phyloP scores from a whole-genome alignment of 2,888 invertebrate species.

The Sesia bembeciformis region DNA sequence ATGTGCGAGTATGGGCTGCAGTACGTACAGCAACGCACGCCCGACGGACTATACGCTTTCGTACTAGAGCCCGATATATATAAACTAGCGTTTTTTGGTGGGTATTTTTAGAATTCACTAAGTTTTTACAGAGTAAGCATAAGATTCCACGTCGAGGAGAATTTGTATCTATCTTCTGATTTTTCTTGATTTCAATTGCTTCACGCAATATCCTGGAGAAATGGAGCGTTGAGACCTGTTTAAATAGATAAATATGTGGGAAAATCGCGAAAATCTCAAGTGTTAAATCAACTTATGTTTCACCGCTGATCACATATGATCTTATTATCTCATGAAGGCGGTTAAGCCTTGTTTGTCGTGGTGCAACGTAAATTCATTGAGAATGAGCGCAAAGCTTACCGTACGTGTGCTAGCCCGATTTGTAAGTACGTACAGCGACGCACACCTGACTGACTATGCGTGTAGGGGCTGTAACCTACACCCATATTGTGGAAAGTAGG shows the following conservation, averaged over 20 bases:
- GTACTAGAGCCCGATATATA: constrained; percentile 87
- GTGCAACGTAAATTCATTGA: constrained; percentile 16
- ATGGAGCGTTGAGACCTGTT: no score
- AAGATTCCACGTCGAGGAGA: no score
- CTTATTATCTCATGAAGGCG: no score
- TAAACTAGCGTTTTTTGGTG: constrained; percentile 71
- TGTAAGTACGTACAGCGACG: constrained; percentile 90
- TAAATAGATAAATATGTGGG: no score
- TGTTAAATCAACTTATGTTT: no score
- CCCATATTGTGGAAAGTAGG: no score
- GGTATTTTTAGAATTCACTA: neutral
- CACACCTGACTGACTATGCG: constrained; percentile 83
- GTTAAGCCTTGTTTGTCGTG: no score
- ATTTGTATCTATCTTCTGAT: no score
- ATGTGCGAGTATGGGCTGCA: constrained; percentile 93
- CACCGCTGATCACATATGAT: no score
- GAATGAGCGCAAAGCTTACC: constrained; percentile 80
- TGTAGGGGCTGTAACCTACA: constrained; percentile 16
- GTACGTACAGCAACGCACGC: constrained; percentile 84
- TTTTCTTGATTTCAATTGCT: no score
- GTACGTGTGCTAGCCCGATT: constrained; percentile 86
- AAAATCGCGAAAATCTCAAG: no score
- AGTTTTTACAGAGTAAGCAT: neutral
- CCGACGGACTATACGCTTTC: constrained; percentile 83
- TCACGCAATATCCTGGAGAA: no score